Base-by-base conservation (phyloP, 2,888 invertebrate species). In the Cephonodes hylas region DNA sequence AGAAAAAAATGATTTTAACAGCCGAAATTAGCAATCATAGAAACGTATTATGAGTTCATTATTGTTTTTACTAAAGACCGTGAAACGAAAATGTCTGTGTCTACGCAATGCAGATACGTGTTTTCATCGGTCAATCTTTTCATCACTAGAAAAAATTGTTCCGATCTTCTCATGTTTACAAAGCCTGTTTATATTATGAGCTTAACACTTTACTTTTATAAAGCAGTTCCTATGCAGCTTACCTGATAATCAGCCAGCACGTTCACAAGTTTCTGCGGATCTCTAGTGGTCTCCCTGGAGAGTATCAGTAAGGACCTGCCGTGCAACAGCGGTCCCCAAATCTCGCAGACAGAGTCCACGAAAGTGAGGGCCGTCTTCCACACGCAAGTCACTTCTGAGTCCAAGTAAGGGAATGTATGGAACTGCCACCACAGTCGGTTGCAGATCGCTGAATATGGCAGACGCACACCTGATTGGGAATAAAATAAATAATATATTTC, bases 321-420 rank as follows among this genome's bases (percentile, higher is more conserved):
- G 66, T 95, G 95, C 15, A 98, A 89, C 48, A 98, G 81, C 0
- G 97, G 96, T 0, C 96, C 96, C 96, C 97, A 97, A 61, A 98
- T 95, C 91, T 98, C 98, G 1, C 96, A 94, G 7, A 97, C 95
- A 0, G 97, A 96, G 82, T 98, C 98, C 3, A 98, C 97, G 80
- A 98, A 98, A 0, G 98, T 98, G 18, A 98, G 87, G 0, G 98
- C 96, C 0, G 98, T 98, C 87, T 98, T 98, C 90, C 98, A 98
- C 0, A 97, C 95, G 73, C 97, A 96, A 3, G 93, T 93, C 7
- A 93, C 92, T 76, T 97, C 96, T 0, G 93, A 92, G 0, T 88
- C 75, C 0, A 93, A 86, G 84, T 95, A 98, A 0, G 98, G 97
- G 78, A 98, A 96, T 0, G 93, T 93, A 15, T 94, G 93, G 94